A percentile compares a stretch with the other conserved stretches of the same genome.
phyloP scores from a whole-genome alignment of 2,113 vertebrate genomes.

The Podilymbus podiceps region DNA sequence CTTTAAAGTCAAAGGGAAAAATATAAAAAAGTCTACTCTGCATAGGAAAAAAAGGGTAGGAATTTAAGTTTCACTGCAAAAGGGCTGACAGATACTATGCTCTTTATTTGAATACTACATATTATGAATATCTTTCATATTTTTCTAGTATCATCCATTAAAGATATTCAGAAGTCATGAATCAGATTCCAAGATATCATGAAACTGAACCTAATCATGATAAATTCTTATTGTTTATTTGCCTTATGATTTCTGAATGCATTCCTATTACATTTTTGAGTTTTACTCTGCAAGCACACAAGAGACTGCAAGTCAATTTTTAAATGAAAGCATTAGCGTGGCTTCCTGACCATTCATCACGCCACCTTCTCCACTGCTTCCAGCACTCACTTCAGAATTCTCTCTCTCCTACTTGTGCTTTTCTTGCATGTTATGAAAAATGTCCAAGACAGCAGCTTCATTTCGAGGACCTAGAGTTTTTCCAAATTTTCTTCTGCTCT shows the following conservation, averaged over 20 bases:
- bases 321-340: neutral
- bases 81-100: neutral
- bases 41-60: neutral
- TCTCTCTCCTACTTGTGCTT: neutral
- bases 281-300: slow-evolving; percentile 4
- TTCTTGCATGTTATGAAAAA: neutral
- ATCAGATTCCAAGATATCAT: neutral
- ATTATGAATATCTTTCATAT: neutral
- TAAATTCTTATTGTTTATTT: neutral
- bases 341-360: slow-evolving; percentile 38
- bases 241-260: slow-evolving; percentile 5
- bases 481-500: neutral
- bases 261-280: neutral
- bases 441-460: neutral
- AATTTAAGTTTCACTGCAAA: neutral
- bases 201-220: neutral
- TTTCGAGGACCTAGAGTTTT: neutral
- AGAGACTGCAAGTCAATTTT: slow-evolving; percentile 4
- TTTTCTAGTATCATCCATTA: neutral
- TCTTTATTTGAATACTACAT: neutral
- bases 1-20: neutral
- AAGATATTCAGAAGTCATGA: neutral
- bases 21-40: neutral
- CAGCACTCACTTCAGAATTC: neutral
- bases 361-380: neutral